Conservation (phyloP, 2,113 vertebrate genomes). For the Thymallus thymallus region DNA sequence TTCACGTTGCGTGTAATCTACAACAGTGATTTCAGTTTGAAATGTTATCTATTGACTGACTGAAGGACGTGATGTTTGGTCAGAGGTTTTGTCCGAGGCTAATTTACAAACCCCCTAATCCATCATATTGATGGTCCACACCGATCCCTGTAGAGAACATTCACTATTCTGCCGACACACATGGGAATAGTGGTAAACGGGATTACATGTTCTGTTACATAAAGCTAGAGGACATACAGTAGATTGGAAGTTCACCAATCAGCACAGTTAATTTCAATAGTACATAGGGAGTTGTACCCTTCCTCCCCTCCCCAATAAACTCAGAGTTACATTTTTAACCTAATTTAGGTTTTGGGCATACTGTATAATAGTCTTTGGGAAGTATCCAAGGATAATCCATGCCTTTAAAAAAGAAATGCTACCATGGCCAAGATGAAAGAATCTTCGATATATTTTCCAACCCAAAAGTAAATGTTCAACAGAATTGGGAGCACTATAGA, state of each 20-base stretch:
- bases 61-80: slow-evolving; percentile 43
- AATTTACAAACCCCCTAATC: slow-evolving; percentile 67
- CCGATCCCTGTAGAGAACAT: slow-evolving; percentile 50
- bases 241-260: too few species aligned
- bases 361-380: slow-evolving; percentile 34
- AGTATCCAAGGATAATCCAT: slow-evolving; percentile 55
- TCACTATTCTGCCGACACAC: too few species aligned
- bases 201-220: background rate
- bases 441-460: slow-evolving; percentile 30
- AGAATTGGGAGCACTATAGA: slow-evolving; percentile 49
- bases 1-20: slow-evolving; percentile 41
- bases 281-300: too few species aligned
- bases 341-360: slow-evolving; percentile 27
- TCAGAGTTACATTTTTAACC: slow-evolving; percentile 31
- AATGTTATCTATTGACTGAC: slow-evolving; percentile 43
- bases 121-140: slow-evolving; percentile 65
- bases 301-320: slow-evolving; percentile 8
- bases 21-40: slow-evolving; percentile 37
- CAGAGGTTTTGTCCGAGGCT: slow-evolving; percentile 30
- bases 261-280: too few species aligned
- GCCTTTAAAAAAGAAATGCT: slow-evolving; percentile 50
- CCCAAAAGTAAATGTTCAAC: slow-evolving; percentile 52
- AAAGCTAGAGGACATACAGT: background rate
- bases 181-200: background rate
- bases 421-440: slow-evolving; percentile 59